phyloP scores from a whole-genome alignment of 1,140 invertebrate genomes.

The Drosophila punjabiensis region DNA sequence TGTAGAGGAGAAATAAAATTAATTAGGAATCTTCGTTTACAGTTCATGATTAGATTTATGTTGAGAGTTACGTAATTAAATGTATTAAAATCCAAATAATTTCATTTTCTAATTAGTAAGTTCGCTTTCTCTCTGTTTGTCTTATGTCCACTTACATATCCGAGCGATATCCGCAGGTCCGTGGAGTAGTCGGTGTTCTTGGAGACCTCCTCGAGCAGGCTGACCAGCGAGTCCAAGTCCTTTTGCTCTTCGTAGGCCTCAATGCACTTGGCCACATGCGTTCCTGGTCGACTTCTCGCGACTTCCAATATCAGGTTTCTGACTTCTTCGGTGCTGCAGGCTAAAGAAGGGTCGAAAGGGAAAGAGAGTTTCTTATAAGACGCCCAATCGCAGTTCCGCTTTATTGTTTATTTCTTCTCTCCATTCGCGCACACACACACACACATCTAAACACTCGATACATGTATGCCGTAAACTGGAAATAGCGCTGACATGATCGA shows the following conservation, averaged over 20 bases:
- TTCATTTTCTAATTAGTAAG: background rate
- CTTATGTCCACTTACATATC: conserved; percentile 63
- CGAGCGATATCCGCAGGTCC: conserved; percentile 64
- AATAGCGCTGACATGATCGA: conserved; percentile 66
- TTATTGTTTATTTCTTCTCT: conserved; percentile 30
- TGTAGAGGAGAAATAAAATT: background rate
- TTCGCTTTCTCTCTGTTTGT: no score
- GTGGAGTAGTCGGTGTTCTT: conserved; percentile 72
- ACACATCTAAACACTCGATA: background rate
- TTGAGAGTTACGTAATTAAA: background rate
- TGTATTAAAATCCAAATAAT: background rate
- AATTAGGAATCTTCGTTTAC: background rate
- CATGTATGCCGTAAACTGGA: conserved; percentile 16
- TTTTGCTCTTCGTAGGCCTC: conserved; percentile 51
- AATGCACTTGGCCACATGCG: conserved; percentile 71
- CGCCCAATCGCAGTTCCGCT: conserved; percentile 21
- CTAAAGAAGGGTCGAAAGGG: background rate
- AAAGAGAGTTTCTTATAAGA: conserved; percentile 24
- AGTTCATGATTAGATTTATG: background rate
- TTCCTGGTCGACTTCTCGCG: conserved; percentile 62
- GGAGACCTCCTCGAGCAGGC: conserved; percentile 70
- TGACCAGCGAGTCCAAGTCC: conserved; percentile 44
- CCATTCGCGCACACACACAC: background rate
- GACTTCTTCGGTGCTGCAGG: conserved; percentile 11
- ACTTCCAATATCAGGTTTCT: conserved; percentile 48